phyloP scores from a whole-genome alignment of 2,888 invertebrate species.

The Epinotia nisella region DNA sequence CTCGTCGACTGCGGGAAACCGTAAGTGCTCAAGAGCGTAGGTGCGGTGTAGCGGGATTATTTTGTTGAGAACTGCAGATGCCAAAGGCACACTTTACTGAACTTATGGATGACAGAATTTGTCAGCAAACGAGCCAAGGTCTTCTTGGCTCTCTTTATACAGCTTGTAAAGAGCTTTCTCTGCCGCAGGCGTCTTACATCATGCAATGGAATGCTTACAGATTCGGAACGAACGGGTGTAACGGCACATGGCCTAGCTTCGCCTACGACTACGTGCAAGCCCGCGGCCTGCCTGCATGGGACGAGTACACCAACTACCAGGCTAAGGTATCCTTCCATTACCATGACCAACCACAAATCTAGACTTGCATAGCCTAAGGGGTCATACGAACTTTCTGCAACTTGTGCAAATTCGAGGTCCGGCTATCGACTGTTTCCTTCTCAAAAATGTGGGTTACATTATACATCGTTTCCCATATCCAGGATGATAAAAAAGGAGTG shows the following conservation, averaged over 20 bases:
- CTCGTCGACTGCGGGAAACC: conserved; percentile 74
- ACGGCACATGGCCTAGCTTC: conserved; percentile 69
- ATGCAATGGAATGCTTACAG: conserved; percentile 49
- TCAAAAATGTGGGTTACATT: no score
- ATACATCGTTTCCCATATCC: no score
- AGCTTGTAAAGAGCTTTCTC: neutral
- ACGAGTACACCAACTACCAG: conserved; percentile 39
- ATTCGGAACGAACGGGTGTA: conserved; percentile 68
- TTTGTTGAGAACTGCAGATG: no score
- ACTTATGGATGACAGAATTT: neutral
- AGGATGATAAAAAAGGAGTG: no score
- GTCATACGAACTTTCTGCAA: no score
- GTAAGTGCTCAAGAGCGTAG: conserved; percentile 59
- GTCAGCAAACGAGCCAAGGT: neutral
- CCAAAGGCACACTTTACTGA: neutral
- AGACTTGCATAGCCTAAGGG: neutral
- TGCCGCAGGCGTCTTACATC: no score
- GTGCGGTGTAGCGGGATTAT: no score
- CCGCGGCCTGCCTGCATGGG: conserved; percentile 34
- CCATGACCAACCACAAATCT: neutral
- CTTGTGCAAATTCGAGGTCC: no score
- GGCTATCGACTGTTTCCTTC: no score
- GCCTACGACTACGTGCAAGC: conserved; percentile 69
- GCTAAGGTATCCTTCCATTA: conserved; percentile 32
- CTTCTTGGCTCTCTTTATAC: neutral